These are phyloP conservation scores for Synodontis membranacea DNA, from an alignment of 2,113 vertebrate species.

Conservation along the genomic window DNA sequence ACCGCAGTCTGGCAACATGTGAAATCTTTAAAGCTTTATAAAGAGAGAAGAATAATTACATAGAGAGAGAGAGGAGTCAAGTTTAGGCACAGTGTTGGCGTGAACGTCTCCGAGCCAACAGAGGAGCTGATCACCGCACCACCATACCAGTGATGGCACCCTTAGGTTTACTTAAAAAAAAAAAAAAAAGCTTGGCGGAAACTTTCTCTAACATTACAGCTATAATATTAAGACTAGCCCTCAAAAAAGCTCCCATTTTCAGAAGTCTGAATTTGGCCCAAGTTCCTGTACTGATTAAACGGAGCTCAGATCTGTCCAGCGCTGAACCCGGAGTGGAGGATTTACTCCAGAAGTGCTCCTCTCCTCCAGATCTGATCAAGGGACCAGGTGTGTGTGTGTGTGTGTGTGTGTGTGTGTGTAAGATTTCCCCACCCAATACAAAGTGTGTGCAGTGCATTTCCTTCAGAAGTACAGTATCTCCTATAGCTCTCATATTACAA, in stretches of 20 bases:
- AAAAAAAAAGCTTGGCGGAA: constrained; percentile 49
- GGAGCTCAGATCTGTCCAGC: background rate
- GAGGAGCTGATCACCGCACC: constrained; percentile 34
- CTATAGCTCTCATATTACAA: background rate
- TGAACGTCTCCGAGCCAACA: constrained; percentile 41
- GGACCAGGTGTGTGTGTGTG: background rate
- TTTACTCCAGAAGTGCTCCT: background rate
- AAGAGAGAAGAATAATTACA: constrained; percentile 50
- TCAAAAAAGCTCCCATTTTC: constrained; percentile 3
- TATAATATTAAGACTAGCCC: background rate
- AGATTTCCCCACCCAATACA: constrained; percentile 32
- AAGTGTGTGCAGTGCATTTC: constrained; percentile 54
- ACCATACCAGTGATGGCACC: constrained; percentile 57
- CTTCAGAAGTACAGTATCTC: constrained; percentile 51
- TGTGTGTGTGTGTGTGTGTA: constrained; percentile 29
- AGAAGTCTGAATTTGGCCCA: background rate
- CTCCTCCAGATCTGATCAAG: constrained; percentile 44
- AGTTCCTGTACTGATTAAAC: background rate
- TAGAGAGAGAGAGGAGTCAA: constrained; percentile 49
- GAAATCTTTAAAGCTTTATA: constrained; percentile 52
- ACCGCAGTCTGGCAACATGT: constrained; percentile 53
- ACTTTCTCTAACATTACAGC: background rate
- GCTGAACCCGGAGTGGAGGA: background rate
- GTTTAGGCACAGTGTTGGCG: constrained; percentile 63
- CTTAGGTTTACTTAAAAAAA: constrained; percentile 27